Conservation (phyloP, 1,140 invertebrate species). For the Ceratosolen solmsi region DNA sequence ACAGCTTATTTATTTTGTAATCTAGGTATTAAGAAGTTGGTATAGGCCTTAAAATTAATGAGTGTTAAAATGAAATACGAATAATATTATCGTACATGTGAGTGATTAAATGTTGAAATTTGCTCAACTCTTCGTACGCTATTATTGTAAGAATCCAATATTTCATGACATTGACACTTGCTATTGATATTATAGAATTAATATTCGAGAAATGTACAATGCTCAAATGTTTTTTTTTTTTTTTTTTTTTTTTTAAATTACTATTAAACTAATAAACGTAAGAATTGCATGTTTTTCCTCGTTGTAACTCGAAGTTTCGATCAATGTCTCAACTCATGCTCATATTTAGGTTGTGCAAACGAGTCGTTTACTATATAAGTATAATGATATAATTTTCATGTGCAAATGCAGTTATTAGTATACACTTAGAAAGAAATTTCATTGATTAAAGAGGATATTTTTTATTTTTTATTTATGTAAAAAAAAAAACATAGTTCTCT, state of each 20-base stretch:
- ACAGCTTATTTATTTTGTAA: not conserved
- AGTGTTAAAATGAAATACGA: no score
- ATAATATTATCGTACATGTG: not conserved
- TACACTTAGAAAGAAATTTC: not conserved
- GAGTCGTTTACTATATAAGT: conserved; percentile 1
- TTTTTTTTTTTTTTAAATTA: no score
- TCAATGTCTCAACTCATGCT: conserved; percentile 27
- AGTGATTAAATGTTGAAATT: no score
- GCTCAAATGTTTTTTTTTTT: conserved; percentile 11
- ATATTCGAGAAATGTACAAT: not conserved
- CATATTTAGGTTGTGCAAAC: not conserved
- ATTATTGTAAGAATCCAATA: not conserved
- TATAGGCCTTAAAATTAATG: no score
- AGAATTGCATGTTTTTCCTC: not conserved
- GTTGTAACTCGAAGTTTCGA: conserved; percentile 19
- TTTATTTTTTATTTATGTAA: not conserved
- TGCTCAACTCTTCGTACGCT: not conserved
- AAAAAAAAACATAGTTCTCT: conserved; percentile 16
- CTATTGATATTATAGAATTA: not conserved
- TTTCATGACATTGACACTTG: not conserved
- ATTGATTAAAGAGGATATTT: not conserved
- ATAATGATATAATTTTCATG: conserved; percentile 14
- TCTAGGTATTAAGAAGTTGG: not conserved
- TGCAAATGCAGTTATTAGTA: not conserved
- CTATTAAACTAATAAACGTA: not conserved